A percentile compares a stretch with the other conserved stretches of the same genome.
Conservation (phyloP, 2,797 vertebrate genomes). For the Otolemur crassicaudatus region DNA sequence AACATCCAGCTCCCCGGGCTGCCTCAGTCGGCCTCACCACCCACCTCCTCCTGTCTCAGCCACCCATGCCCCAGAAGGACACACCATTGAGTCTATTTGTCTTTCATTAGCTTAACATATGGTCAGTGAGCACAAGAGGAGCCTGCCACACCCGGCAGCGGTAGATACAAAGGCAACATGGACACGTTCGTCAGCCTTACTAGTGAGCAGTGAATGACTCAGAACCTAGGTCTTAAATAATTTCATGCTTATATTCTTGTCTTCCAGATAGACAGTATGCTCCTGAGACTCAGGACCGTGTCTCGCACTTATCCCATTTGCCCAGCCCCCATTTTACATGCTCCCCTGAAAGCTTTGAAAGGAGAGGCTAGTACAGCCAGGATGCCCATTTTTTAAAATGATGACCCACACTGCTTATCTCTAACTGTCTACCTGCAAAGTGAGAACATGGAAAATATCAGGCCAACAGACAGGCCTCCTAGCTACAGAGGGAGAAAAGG, state of each 20-base stretch:
- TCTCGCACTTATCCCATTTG: not conserved
- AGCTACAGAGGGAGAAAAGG: not conserved
- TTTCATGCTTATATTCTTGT: not conserved
- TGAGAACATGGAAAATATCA: not conserved
- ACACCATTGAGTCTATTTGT: not conserved
- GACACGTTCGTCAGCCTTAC: not conserved
- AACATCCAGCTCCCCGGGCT: not conserved
- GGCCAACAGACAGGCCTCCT: not conserved
- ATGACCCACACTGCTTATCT: not conserved
- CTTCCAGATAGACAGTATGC: not conserved
- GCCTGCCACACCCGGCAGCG: not conserved
- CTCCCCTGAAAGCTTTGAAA: not conserved
- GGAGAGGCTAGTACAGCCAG: not conserved
- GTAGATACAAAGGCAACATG: not conserved
- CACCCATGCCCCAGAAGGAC: not conserved
- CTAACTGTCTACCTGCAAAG: not conserved
- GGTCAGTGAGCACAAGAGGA: not conserved
- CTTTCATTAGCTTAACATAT: slow-evolving; percentile 13
- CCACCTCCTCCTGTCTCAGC: not conserved
- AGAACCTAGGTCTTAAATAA: not conserved
- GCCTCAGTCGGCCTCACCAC: not conserved
- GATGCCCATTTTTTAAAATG: not conserved
- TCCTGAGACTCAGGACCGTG: not conserved
- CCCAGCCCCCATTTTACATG: not conserved
- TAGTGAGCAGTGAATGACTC: not conserved